Percentiles rank a stretch among this genome's conserved stretches.
These are phyloP conservation scores for Elanus axillaris DNA, from an alignment of 2,113 vertebrate species.

Conservation along the genomic window DNA sequence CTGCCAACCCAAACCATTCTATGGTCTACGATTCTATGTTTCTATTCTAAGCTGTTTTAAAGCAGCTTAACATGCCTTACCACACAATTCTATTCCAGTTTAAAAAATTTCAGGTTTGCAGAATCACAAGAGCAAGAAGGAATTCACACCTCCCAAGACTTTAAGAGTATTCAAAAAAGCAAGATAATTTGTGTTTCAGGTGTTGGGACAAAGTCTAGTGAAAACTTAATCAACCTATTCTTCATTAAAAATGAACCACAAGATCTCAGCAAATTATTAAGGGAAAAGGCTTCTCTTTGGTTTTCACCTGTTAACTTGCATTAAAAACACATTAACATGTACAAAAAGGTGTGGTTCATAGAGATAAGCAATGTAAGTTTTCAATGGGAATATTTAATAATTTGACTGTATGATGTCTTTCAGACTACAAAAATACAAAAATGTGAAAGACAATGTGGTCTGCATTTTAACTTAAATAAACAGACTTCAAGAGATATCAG, in stretches of 20 bases:
- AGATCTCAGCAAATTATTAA: neutral
- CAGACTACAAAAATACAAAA: neutral
- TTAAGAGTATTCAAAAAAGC: neutral
- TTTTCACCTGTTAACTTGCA: neutral
- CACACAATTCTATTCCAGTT: neutral
- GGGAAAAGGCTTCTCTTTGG: neutral
- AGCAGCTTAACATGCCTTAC: neutral
- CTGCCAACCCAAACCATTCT: no score
- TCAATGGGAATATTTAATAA: neutral
- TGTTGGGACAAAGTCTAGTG: neutral
- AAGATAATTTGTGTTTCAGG: neutral
- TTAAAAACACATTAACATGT: neutral
- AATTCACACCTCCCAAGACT: neutral
- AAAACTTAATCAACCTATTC: neutral
- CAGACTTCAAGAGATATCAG: neutral
- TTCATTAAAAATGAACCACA: neutral
- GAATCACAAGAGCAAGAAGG: neutral
- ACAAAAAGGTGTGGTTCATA: rapidly evolving
- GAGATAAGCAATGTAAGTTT: neutral
- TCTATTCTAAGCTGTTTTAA: neutral
- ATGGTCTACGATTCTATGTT: no score
- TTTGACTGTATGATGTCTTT: neutral
- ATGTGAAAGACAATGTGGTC: neutral
- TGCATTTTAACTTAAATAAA: neutral
- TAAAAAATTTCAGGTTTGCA: neutral